A percentile compares a stretch with the other conserved stretches of the same genome.
Conservation (phyloP, 2,888 invertebrate genomes). For the Drosophila longiperda region DNA sequence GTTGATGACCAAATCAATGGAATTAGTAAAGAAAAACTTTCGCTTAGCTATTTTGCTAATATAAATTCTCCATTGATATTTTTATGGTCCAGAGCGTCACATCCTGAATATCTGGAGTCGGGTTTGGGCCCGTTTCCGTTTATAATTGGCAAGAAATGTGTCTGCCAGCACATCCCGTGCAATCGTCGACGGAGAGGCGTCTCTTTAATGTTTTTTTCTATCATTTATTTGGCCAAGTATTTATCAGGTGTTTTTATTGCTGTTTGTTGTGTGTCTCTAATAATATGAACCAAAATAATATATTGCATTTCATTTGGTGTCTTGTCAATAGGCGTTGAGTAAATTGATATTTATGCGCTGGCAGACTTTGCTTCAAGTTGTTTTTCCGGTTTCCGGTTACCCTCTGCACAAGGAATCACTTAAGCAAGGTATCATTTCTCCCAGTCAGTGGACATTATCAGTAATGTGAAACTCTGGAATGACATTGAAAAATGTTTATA, state of each 20-base stretch:
- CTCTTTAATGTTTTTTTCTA: conserved; percentile 28
- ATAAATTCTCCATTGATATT: conserved; percentile 36
- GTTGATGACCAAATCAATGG: conserved; percentile 33
- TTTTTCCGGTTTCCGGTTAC: conserved; percentile 15
- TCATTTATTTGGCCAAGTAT: conserved; percentile 32
- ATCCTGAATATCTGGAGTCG: neutral
- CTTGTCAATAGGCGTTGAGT: conserved; percentile 45
- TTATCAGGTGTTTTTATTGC: conserved; percentile 28
- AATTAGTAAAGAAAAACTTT: conserved; percentile 42
- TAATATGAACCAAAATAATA: conserved; percentile 29
- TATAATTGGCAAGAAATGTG: conserved; percentile 56
- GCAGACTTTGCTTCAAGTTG: conserved; percentile 24
- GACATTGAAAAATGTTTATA: neutral
- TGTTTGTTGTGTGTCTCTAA: conserved; percentile 7
- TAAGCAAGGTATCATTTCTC: neutral
- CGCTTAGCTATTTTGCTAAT: conserved; percentile 35
- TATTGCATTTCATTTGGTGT: conserved; percentile 44
- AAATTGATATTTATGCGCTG: conserved; percentile 61
- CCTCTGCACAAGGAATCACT: conserved; percentile 6
- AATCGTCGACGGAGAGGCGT: conserved; percentile 28
- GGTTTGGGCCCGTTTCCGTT: conserved; percentile 14
- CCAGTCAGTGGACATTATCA: neutral
- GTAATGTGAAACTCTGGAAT: neutral
- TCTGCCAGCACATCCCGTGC: conserved; percentile 4
- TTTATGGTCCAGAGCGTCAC: conserved; percentile 31